Percentiles rank a stretch among this genome's conserved stretches.
These are phyloP conservation scores for Sepiola atlantica DNA, from an alignment of 2,888 invertebrate species.

Conservation along the genomic window DNA sequence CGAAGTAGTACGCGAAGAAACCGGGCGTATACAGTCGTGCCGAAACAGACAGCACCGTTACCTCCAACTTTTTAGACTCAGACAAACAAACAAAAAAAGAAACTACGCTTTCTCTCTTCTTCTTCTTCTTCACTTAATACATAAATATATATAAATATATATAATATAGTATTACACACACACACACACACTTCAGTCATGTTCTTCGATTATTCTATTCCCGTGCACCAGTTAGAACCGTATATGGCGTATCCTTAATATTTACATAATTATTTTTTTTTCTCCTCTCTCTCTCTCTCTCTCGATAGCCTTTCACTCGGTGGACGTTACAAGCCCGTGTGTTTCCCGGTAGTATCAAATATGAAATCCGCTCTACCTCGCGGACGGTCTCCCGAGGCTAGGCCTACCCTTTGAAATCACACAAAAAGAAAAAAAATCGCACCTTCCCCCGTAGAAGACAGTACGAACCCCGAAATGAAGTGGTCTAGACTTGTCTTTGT, in stretches of 20 bases:
- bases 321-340: background rate
- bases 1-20: background rate
- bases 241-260: background rate
- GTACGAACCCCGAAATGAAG: conserved; percentile 32
- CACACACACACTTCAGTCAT: background rate
- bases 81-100: background rate
- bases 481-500: background rate
- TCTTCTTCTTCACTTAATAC: too few species aligned
- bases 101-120: background rate
- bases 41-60: background rate
- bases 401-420: background rate
- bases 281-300: too few species aligned
- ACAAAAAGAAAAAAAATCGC: background rate
- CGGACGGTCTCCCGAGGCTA: background rate
- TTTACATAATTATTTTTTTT: background rate
- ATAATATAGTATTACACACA: too few species aligned
- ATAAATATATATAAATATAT: too few species aligned
- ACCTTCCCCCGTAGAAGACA: background rate
- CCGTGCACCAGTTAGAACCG: background rate
- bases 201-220: background rate
- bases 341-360: conserved; percentile 12
- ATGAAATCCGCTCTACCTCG: conserved; percentile 2
- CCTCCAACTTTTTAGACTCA: background rate
- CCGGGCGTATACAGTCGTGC: background rate
- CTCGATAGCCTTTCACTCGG: background rate